A percentile compares a stretch with the other conserved stretches of the same genome.
Conservation (phyloP, 1,140 invertebrate genomes). For the Streblospio benedicti region DNA sequence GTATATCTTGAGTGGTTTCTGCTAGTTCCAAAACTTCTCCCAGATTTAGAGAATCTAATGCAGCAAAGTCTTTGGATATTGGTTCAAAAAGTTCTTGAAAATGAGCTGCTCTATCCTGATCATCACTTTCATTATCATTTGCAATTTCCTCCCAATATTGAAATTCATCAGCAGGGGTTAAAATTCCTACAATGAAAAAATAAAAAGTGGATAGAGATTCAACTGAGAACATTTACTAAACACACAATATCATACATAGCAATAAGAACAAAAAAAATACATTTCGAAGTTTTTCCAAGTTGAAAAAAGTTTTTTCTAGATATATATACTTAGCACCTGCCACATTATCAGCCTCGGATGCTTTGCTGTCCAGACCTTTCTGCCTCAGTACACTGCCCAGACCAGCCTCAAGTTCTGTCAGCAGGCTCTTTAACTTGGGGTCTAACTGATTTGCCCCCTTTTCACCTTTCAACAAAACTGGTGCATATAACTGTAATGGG, state of each 20-base stretch:
- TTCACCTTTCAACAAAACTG: constrained; percentile 49
- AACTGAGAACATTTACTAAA: too few species aligned
- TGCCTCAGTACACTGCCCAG: constrained; percentile 46
- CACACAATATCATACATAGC: too few species aligned
- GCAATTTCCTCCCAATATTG: constrained; percentile 50
- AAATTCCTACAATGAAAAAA: constrained; percentile 41
- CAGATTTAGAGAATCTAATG: constrained; percentile 39
- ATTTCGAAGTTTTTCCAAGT: too few species aligned
- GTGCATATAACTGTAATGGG: too few species aligned
- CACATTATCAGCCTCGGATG: too few species aligned
- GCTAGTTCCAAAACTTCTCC: constrained; percentile 48
- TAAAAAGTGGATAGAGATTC: not conserved
- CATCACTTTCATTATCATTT: constrained; percentile 25
- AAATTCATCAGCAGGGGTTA: constrained; percentile 50
- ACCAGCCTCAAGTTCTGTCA: constrained; percentile 51
- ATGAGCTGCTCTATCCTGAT: constrained; percentile 30
- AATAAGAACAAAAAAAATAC: too few species aligned
- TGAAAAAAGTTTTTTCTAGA: too few species aligned
- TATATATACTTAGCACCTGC: too few species aligned
- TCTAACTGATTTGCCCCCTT: constrained; percentile 48
- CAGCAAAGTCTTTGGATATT: constrained; percentile 43
- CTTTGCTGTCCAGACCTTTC: too few species aligned
- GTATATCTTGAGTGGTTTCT: constrained; percentile 47
- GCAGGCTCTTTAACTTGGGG: constrained; percentile 51
- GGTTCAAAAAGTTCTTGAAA: constrained; percentile 40